Evolutionary conservation across 2,797 vertebrate genomes (phyloP).

Genomic region (Galago senegalensis): DNA sequence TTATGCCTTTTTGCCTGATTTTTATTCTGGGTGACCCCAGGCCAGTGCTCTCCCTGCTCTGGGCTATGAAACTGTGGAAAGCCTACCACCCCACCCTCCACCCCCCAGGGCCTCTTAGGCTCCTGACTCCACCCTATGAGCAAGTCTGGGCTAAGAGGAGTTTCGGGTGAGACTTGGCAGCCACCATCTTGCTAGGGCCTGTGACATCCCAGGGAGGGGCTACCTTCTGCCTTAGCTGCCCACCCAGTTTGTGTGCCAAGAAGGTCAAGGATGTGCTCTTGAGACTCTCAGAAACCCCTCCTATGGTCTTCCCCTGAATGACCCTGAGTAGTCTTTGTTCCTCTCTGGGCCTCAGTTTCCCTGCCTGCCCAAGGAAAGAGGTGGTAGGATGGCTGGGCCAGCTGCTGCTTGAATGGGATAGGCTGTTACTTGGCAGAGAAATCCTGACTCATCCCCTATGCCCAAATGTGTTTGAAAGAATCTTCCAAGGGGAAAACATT

Average conservation of each 20-base stretch:
- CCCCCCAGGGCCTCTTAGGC: background rate
- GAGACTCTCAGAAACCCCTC: rapidly evolving
- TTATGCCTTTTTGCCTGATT: background rate
- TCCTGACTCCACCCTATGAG: constrained; percentile 49
- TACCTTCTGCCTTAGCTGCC: background rate
- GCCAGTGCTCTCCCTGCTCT: background rate
- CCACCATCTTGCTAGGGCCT: background rate
- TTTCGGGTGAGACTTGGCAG: constrained; percentile 83
- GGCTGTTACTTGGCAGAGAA: background rate
- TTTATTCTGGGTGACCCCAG: background rate
- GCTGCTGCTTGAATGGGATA: background rate
- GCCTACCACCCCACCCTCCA: background rate
- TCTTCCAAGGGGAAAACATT: background rate
- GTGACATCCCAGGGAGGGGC: background rate
- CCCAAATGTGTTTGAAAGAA: constrained; percentile 8
- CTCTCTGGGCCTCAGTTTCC: background rate
- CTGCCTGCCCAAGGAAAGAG: too few species aligned
- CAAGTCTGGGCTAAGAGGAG: constrained; percentile 69
- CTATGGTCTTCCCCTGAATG: background rate
- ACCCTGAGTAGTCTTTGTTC: background rate
- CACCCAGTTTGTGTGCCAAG: constrained; percentile 65
- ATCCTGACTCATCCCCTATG: rapidly evolving
- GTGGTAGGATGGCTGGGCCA: background rate
- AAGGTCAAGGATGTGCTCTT: constrained; percentile 32
- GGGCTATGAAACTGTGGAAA: background rate